These are phyloP conservation scores for Pseudomyrmex dendroicus DNA, from an alignment of 1,140 invertebrate species.

Conservation along the genomic window DNA sequence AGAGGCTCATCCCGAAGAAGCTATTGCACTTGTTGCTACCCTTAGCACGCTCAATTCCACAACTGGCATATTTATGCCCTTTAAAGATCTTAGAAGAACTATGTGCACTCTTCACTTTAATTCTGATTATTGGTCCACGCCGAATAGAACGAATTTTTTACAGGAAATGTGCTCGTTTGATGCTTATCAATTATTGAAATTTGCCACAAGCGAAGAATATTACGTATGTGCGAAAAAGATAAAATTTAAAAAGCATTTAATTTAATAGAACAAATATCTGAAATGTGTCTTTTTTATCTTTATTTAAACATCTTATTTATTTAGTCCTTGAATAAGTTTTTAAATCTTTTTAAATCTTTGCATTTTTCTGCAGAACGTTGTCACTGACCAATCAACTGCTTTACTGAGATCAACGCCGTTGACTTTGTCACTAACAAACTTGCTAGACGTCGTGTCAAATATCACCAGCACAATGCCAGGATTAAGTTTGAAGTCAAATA, in stretches of 20 bases:
- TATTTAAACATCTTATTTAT: not conserved
- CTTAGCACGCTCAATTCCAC: slow-evolving; percentile 66
- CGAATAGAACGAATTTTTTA: slow-evolving; percentile 74
- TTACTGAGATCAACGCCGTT: slow-evolving; percentile 64
- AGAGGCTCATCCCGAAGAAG: slow-evolving; percentile 77
- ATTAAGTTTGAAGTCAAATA: slow-evolving; percentile 69
- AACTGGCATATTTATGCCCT: slow-evolving; percentile 40
- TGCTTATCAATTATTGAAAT: slow-evolving; percentile 75
- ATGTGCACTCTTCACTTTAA: slow-evolving; percentile 76
- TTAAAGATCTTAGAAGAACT: slow-evolving; percentile 68
- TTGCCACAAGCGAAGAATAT: slow-evolving; percentile 77
- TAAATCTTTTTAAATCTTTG: not conserved
- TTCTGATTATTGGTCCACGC: slow-evolving; percentile 74
- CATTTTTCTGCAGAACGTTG: slow-evolving; percentile 51
- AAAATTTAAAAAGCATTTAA: not conserved
- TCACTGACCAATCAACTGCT: not conserved
- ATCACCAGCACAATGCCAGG: slow-evolving; percentile 46
- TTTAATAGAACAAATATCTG: not conserved
- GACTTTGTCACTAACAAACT: slow-evolving; percentile 46
- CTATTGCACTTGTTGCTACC: slow-evolving; percentile 75
- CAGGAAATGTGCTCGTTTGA: slow-evolving; percentile 79
- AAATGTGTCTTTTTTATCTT: not conserved
- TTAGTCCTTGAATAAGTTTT: too few species aligned
- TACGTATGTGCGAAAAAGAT: slow-evolving; percentile 66
- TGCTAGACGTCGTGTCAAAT: slow-evolving; percentile 69